These are phyloP conservation scores for Drosophila micromelanica DNA, from an alignment of 1,140 invertebrate species.

Conservation along the genomic window DNA sequence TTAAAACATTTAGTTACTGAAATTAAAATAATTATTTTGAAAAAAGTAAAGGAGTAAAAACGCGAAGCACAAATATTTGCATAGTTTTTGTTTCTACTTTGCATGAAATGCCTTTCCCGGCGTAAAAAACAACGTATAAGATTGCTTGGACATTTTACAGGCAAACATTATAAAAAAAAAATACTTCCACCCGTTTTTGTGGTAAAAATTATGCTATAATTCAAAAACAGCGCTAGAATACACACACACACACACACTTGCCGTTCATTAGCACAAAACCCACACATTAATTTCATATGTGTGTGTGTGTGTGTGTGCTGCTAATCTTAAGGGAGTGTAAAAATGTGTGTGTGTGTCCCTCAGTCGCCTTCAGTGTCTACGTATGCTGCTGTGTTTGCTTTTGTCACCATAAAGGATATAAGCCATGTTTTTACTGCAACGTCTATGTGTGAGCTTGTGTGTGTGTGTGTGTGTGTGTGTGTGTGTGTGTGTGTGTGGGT, in stretches of 20 bases:
- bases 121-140: constrained; percentile 61
- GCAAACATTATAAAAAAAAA: constrained; percentile 49
- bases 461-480: background rate
- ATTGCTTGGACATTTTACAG: constrained; percentile 67
- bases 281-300: constrained; percentile 70
- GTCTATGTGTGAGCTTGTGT: too few relatives aligned
- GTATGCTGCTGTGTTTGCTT: constrained; percentile 49
- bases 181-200: constrained; percentile 57
- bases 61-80: constrained; percentile 53
- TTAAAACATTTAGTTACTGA: constrained; percentile 36
- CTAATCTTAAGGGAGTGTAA: constrained; percentile 22
- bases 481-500: constrained; percentile 22
- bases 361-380: constrained; percentile 12
- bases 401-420: constrained; percentile 77
- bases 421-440: constrained; percentile 68
- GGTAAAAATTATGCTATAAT: constrained; percentile 81
- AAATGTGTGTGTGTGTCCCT: constrained; percentile 17
- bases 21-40: background rate
- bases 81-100: constrained; percentile 40
- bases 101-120: constrained; percentile 31
- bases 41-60: constrained; percentile 13
- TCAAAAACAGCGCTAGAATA: constrained; percentile 68
- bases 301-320: constrained; percentile 18
- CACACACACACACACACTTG: constrained; percentile 27
- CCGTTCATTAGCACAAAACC: constrained; percentile 80